Evolutionary conservation across 37 sponge, comb jelly and placozoan species (phyloP), one percentile per base, ranked within the genome.

Genomic region (Geodia barretti): DNA sequence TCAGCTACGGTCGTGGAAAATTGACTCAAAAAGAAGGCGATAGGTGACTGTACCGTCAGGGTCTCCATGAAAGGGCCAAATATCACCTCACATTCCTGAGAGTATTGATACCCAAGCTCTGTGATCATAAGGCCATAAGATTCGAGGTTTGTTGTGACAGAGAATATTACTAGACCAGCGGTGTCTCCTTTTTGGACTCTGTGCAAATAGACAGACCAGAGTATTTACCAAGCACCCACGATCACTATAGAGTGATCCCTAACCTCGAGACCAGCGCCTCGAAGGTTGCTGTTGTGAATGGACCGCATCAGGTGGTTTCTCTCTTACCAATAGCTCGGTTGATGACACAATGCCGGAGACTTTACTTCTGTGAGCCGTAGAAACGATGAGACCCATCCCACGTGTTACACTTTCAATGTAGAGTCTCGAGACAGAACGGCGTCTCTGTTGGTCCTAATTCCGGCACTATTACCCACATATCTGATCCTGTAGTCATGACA

Each of bases 91-190:
- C 62, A 41, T 28, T 81, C 91, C 9, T 25, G 34, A 20, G 92
- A 91, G 70, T 64, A 88, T 29, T 80, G 91, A 62, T 91, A 94
- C 73, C 70, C 78, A 54, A 64, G 79, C 25, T 86, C 92, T 17
- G 66, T 85, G 21, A 41, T 83, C 31, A 43, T 64, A 17, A 60
- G 58, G 14, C 66, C 80, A 23, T 76, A 25, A 65, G 67, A 59
- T n/a, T n/a, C n/a, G n/a, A n/a, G n/a, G 25, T 79, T 88, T 39
- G 72, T 35, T 58, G 80, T 91, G 2, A 59, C 72, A 1, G 95
- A 84, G 64, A 26, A 61, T 0, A 39, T 58, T 60, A 71, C 84
- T n/a, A 65, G 54, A 31, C 11, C 42, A 1, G 9, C 33, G 1
- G n/a, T n/a, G n/a, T n/a, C n/a, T 17, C 35, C 19, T 64, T 47